Conservation (phyloP, 2,888 invertebrate species). For the Diarsia dahlii region DNA sequence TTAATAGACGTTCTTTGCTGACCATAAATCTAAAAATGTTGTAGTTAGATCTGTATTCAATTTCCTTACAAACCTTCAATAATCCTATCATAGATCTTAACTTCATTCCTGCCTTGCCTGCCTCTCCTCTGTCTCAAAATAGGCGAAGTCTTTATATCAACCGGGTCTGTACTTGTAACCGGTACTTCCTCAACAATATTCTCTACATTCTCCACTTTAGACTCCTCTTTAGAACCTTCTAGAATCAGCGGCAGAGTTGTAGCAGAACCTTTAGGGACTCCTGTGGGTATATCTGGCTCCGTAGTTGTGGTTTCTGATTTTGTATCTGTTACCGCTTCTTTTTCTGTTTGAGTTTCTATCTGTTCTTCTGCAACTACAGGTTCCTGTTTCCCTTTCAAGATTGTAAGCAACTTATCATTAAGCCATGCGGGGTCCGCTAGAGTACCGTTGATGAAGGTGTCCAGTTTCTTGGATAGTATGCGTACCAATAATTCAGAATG, state of each 20-base stretch:
- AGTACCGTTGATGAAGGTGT: conserved; percentile 86
- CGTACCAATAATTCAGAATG: conserved; percentile 92
- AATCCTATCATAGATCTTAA: conserved; percentile 89
- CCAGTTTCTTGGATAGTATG: conserved; percentile 91
- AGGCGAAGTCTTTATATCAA: conserved; percentile 86
- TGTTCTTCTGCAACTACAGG: conserved; percentile 35
- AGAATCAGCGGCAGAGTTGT: conserved; percentile 68
- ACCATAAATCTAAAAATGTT: neutral
- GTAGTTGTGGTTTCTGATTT: conserved; percentile 57
- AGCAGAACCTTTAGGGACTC: conserved; percentile 68
- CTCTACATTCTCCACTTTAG: conserved; percentile 57
- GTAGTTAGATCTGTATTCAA: neutral
- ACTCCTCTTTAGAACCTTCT: conserved; percentile 62
- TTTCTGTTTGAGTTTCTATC: conserved; percentile 15
- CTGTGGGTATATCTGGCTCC: conserved; percentile 72
- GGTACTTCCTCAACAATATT: conserved; percentile 72
- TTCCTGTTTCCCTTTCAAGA: conserved; percentile 73
- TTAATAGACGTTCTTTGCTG: neutral
- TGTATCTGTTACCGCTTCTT: conserved; percentile 23
- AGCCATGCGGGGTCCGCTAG: conserved; percentile 89
- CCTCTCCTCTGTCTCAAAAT: conserved; percentile 83
- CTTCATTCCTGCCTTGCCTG: conserved; percentile 85
- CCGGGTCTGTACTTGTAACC: conserved; percentile 74
- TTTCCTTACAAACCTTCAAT: conserved; percentile 81
- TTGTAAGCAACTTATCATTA: conserved; percentile 81